These are phyloP conservation scores for Empidonax traillii DNA, from an alignment of 2,113 vertebrate genomes.

Conservation along the genomic window DNA sequence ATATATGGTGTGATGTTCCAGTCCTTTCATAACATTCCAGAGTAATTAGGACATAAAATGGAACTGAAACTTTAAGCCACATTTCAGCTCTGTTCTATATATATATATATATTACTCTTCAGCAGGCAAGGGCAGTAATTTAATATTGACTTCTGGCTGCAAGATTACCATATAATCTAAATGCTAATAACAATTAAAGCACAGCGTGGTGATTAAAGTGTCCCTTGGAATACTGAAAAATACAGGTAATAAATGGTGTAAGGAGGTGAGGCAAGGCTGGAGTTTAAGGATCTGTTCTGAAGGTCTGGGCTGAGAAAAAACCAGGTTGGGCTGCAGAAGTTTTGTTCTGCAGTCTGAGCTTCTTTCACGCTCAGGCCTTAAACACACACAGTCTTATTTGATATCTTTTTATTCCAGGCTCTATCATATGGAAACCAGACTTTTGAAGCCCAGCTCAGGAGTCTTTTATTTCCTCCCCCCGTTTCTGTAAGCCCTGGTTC, in stretches of 20 bases:
- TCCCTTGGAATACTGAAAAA: constrained; percentile 45
- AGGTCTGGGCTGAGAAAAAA: not conserved
- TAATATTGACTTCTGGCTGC: constrained; percentile 63
- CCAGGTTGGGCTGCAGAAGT: not conserved
- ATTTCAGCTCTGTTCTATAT: constrained; percentile 12
- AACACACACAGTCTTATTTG: not conserved
- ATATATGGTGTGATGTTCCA: constrained; percentile 31
- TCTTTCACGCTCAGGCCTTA: not conserved
- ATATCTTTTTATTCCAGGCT: not conserved
- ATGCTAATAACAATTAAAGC: constrained; percentile 67
- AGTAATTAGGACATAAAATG: constrained; percentile 71
- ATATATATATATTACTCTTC: not conserved
- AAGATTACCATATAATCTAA: constrained; percentile 68
- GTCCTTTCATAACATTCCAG: constrained; percentile 9
- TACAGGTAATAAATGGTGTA: constrained; percentile 10
- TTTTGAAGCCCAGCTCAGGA: not conserved
- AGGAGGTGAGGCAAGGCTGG: not conserved
- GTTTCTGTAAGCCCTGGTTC: not conserved
- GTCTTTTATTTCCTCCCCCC: not conserved
- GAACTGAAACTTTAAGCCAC: constrained; percentile 48
- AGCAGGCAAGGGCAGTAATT: constrained; percentile 59
- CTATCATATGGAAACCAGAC: not conserved
- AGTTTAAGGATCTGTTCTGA: not conserved
- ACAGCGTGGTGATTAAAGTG: constrained; percentile 35
- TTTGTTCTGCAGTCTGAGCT: not conserved